Conservation (phyloP, 1,140 invertebrate genomes). For the Cardiocondyla obscurior region DNA sequence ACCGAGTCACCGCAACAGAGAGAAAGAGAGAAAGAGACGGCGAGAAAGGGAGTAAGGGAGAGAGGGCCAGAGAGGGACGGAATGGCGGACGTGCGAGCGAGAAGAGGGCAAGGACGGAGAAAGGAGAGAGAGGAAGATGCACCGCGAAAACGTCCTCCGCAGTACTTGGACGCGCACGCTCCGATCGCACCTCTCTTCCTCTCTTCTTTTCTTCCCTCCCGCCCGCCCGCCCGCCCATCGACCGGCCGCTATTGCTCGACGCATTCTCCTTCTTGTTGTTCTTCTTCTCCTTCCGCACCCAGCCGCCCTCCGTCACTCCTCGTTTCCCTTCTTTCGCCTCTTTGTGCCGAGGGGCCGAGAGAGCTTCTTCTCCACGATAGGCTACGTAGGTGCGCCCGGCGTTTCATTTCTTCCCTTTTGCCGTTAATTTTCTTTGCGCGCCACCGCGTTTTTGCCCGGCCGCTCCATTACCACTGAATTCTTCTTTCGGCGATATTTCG, state of each 20-base stretch:
- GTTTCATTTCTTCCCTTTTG: slow-evolving; percentile 59
- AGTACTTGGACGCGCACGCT: slow-evolving; percentile 63
- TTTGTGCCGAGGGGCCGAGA: slow-evolving; percentile 45
- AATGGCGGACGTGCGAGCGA: slow-evolving; percentile 45
- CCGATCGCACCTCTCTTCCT: slow-evolving; percentile 60
- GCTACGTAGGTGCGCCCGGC: slow-evolving; percentile 58
- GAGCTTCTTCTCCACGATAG: slow-evolving; percentile 60
- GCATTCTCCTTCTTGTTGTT: slow-evolving; percentile 45
- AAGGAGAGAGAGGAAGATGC: slow-evolving; percentile 47
- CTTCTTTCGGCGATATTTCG: slow-evolving; percentile 59
- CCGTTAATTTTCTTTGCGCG: slow-evolving; percentile 59
- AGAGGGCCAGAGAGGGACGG: slow-evolving; percentile 26
- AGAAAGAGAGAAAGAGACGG: not conserved
- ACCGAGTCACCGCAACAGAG: slow-evolving; percentile 27
- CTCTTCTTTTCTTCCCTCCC: slow-evolving; percentile 28
- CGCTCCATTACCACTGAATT: slow-evolving; percentile 59
- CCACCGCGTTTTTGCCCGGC: slow-evolving; percentile 50
- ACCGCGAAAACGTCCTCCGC: slow-evolving; percentile 54
- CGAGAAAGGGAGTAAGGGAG: not conserved
- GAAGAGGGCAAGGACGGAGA: slow-evolving; percentile 27
- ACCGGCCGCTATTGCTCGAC: slow-evolving; percentile 48
- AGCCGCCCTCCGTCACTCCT: slow-evolving; percentile 57
- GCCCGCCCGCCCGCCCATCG: slow-evolving; percentile 21
- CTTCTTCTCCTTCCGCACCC: slow-evolving; percentile 51
- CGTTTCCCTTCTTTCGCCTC: slow-evolving; percentile 48